Evolutionary conservation across 2,113 vertebrate genomes (phyloP), one percentile per base, ranked within the genome.

Genomic region (Choloepus hoffmanni): DNA sequence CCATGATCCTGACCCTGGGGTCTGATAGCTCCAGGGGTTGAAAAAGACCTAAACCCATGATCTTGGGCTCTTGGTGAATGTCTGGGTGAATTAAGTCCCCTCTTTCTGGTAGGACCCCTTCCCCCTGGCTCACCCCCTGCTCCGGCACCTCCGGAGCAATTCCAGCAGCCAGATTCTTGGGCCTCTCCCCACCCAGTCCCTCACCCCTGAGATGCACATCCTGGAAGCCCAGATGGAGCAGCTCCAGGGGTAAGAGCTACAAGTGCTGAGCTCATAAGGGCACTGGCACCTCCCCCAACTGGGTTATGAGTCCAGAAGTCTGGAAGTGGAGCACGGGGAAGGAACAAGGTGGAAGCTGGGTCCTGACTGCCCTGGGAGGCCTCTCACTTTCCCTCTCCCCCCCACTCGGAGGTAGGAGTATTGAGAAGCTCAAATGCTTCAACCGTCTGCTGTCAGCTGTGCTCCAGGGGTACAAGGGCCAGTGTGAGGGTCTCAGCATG

Each of bases 381-480:
- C 40, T 81, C 48, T 90, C 60, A 30, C 13, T 19, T 68, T 43
- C 30, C 21, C 9, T n/a, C 26, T 81, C 30, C 14, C 24, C 70
- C 7, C 14, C 65, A 45, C 40, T 70, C 0, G 76, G 40, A 92
- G 85, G 23, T 96, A 99, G 99, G 96, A 98, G 40, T 95, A 97
- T 99, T 3, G 99, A 98, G 96, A 98, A 97, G 93, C 98, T 99
- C 95, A 99, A 98, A 94, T 97, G 98, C 91, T 98, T 98, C 97
- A 99, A 99, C 68, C 99, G 99, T 33, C 98, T 98, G 76, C 98
- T 99, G 92, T 98, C 97, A 0, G 98, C 96, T 0, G 98, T 98
- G 19, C 98, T 99, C 89, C 98, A 98, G 95, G 98, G 98, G 13
- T 98, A 97, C 97, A 99, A 99, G 95, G 98, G 97, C 1, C 98